Evolutionary conservation across 2,113 vertebrate genomes (phyloP).

Genomic region (Anhinga anhinga): DNA sequence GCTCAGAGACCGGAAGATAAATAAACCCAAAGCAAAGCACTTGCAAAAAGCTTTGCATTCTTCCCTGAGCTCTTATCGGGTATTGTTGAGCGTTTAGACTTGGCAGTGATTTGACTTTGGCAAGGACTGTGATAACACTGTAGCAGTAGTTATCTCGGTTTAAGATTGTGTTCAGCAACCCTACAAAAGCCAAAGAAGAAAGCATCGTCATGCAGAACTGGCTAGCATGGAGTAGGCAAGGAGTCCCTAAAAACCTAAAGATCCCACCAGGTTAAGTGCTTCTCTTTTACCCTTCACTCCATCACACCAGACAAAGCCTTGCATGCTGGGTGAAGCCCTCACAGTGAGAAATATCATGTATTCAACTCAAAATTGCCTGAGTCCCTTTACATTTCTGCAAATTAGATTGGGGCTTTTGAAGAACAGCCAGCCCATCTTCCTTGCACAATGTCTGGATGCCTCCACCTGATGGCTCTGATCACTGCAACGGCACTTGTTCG

Average conservation of each 20-base stretch:
- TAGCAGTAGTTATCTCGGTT: not conserved
- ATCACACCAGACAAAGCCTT: not conserved
- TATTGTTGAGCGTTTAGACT: not conserved
- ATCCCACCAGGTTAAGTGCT: not conserved
- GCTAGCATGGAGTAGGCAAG: not conserved
- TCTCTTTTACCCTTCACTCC: not conserved
- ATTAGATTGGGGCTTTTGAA: not conserved
- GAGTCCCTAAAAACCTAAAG: not conserved
- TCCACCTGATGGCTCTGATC: not conserved
- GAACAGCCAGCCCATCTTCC: not conserved
- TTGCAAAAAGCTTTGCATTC: not conserved
- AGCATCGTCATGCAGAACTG: not conserved
- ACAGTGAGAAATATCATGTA: not conserved
- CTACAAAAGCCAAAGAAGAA: not conserved
- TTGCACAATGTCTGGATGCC: not conserved
- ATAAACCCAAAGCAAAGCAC: slow-evolving; percentile 22
- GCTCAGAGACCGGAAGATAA: not conserved
- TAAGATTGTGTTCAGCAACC: not conserved
- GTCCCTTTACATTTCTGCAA: not conserved
- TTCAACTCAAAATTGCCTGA: not conserved
- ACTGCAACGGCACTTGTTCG: accelerated
- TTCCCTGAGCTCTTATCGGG: not conserved
- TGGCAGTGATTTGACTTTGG: not conserved
- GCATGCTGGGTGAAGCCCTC: not conserved
- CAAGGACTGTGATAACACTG: not conserved